Evolutionary conservation across 2,797 vertebrate genomes (phyloP).

Genomic region (Pseudochirops corinnae): DNA sequence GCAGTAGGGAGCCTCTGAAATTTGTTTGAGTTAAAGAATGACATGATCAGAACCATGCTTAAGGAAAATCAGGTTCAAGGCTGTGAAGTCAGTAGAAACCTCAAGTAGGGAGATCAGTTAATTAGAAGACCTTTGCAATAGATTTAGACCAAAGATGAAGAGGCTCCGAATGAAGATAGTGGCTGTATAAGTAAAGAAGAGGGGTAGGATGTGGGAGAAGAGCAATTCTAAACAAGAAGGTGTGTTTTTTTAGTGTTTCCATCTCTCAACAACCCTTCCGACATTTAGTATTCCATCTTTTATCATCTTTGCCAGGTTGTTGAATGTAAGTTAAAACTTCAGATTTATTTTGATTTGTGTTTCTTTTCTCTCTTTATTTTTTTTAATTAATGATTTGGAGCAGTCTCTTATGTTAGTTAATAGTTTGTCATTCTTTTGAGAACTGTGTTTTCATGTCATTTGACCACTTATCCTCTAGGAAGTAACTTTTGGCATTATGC

Average conservation of each 20-base stretch:
- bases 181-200: not conserved
- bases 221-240: not conserved
- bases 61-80: not conserved
- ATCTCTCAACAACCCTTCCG: not conserved
- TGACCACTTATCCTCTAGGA: not conserved
- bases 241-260: not conserved
- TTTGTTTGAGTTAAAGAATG: not conserved
- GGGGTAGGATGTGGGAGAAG: not conserved
- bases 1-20: not conserved
- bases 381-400: not conserved
- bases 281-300: not conserved
- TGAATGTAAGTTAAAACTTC: not conserved
- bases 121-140: not conserved
- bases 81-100: not conserved
- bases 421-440: not conserved
- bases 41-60: not conserved
- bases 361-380: too few species aligned
- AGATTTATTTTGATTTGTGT: not conserved
- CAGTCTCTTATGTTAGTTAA: not conserved
- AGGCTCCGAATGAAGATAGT: not conserved
- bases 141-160: not conserved
- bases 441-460: not conserved
- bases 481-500: not conserved
- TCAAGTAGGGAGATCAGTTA: not conserved
- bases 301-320: not conserved